Evolutionary conservation across 2,888 invertebrate genomes (phyloP).

Genomic region (Sphaerophoria taeniata): DNA sequence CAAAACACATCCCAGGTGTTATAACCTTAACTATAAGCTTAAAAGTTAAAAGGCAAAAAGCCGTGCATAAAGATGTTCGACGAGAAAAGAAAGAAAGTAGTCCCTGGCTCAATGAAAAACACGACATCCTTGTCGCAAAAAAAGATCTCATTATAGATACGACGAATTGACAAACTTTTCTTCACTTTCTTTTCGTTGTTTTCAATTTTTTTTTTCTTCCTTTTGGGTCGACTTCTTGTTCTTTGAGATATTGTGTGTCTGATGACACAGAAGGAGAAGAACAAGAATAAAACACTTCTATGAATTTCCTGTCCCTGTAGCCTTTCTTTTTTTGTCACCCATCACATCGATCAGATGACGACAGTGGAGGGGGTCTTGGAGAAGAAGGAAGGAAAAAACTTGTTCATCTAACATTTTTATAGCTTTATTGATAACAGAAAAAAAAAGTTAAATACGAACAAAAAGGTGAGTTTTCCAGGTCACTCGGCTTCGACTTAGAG

Average conservation of each 20-base stretch:
- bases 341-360: not conserved
- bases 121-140: conserved; percentile 66
- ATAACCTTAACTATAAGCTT: conserved; percentile 53
- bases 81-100: conserved; percentile 12
- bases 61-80: conserved; percentile 53
- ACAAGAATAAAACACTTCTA: not conserved
- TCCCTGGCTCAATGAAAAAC: conserved; percentile 58
- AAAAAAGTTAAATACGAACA: conserved; percentile 21
- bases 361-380: conserved; percentile 24
- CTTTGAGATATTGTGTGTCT: not conserved
- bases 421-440: conserved; percentile 52
- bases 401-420: conserved; percentile 57
- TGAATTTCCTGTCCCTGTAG: conserved; percentile 33
- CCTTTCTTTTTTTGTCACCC: not conserved
- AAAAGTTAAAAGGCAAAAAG: conserved; percentile 53
- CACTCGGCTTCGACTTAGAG: conserved; percentile 29
- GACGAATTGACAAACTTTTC: conserved; percentile 69
- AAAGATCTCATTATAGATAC: conserved; percentile 74
- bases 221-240: not conserved
- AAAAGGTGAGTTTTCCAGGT: conserved; percentile 56
- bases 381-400: not conserved
- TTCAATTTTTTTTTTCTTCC: conserved; percentile 6
- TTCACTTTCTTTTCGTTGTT: conserved; percentile 22
- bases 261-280: not conserved
- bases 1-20: conserved; percentile 52